These are phyloP conservation scores for Lepidurus packardi DNA, from an alignment of 1,140 invertebrate genomes.

Conservation along the genomic window DNA sequence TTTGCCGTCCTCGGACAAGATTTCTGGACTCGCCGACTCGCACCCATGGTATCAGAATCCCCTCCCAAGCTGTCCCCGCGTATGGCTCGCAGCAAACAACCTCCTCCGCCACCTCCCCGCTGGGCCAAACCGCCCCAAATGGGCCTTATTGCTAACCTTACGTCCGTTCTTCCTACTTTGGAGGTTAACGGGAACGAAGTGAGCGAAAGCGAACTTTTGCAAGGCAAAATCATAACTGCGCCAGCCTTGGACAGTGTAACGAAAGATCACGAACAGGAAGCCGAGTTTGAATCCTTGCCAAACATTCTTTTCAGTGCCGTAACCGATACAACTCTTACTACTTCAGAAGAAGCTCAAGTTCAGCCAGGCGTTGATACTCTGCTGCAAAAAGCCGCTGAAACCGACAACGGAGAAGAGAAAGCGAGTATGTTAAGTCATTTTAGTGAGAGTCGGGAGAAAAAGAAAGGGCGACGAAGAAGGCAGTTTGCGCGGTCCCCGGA, in stretches of 20 bases:
- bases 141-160: neutral
- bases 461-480: slow-evolving; percentile 25
- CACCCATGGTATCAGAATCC: slow-evolving; percentile 39
- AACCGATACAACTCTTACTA: no score
- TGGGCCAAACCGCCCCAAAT: slow-evolving; percentile 51
- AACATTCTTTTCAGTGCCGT: no score
- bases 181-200: neutral
- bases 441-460: neutral
- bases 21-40: slow-evolving; percentile 38
- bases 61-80: slow-evolving; percentile 37
- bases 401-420: slow-evolving; percentile 25
- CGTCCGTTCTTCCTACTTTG: neutral
- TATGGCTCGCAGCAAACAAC: slow-evolving; percentile 48
- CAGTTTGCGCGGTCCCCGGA: slow-evolving; percentile 24
- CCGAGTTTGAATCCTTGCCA: no score
- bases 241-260: no score
- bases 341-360: no score
- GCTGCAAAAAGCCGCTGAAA: slow-evolving; percentile 27
- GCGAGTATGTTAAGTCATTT: neutral
- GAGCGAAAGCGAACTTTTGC: neutral
- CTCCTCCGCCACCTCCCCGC: slow-evolving; percentile 57
- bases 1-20: slow-evolving; percentile 81
- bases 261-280: no score
- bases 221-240: no score
- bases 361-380: neutral